Evolutionary conservation across 2,113 vertebrate genomes (phyloP), one percentile per base, ranked within the genome.

Genomic region (Bufo gargarizans): DNA sequence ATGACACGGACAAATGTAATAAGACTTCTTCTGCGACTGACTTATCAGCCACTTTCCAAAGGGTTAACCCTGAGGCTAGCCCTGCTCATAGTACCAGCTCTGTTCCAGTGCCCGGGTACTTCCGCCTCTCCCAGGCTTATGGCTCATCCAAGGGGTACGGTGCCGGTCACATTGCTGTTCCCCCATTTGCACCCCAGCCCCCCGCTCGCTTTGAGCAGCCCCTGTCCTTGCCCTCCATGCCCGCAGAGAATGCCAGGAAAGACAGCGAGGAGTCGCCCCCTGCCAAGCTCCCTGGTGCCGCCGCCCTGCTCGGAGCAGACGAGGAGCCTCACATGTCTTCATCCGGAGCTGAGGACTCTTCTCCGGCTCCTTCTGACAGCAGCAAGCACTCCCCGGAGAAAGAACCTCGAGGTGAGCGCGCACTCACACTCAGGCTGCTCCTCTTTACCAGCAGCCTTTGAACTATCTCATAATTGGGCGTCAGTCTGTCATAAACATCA

Each of bases 101-200:
- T 85, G 96, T 99, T 90, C 98, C 98, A 0, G 97, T 99, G 83
- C 98, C 98, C 14, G 98, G 98, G 87, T 99, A 99, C 93, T 99
- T 99, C 96, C 98, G 98, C 92, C 94, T 99, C 76, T 99, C 98
- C 82, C 98, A 99, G 95, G 95, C 98, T 22, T 99, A 98, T 90
- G 96, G 96, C 89, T 94, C 97, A 89, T 93, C 97, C 90, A 97
- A 98, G 95, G 94, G 93, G 90, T 98, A 96, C 93, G 92, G 94
- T 87, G 91, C 95, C 77, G 94, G 91, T 88, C 95, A 95, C 79
- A 94, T 96, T 67, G 95, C 93, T 90, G 93, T 95, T 89, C 92
- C 94, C 88, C 95, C 95, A 33, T 97, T 97, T 90, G 91, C 94
- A 47, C 92, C 95, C 88, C 97, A 96, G 88, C 94, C 96, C 91